Base-by-base conservation (phyloP, 2,888 invertebrate species). In the Ectemnius continuus region DNA sequence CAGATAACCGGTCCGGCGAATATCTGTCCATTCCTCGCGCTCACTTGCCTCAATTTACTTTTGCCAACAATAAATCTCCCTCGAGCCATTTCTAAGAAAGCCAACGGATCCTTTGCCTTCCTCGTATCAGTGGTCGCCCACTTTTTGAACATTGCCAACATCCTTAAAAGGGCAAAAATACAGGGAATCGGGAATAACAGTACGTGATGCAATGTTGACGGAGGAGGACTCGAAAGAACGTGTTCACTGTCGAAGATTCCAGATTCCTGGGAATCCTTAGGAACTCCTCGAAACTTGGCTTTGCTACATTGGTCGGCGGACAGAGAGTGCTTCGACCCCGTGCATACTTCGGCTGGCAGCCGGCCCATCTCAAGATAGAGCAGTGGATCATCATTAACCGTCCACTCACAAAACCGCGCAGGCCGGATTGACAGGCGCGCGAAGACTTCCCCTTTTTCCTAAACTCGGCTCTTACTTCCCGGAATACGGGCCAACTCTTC, bases 351-450 rank as follows among this genome's bases (percentile, higher is more conserved):
- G 2, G 3, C 3, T 23, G 23, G 23, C 23, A 23, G 23, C 3
- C 23, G 8, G 36, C 36, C 36, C 36, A 6, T 36, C 36, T 71
- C 81, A 73, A 88, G 87, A 89, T 87, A 87, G 85, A 87, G 88
- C 87, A 88, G 88, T 88, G 88, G 88, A 89, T 89, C 89, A 88
- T 89, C 89, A 88, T 89, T 89, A 89, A 87, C 86, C 85, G 84
- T 84, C 84, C 83, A 80, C 85, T 73, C 80, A 83, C 88, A 89
- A 88, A 89, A 88, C 89, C 87, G 81, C 67, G 82, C 86, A 86
- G 88, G 84, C 81, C 85, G 89, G 89, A 89, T 89, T 89, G 89
- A 89, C 89, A 89, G 89, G 85, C 84, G 85, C 85, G 88, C 87
- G 85, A 86, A 85, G 88, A 85, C 85, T 86, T 85, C 84, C 85